Percentiles rank a stretch among this genome's conserved stretches.
Evolutionary conservation across 2,888 invertebrate species (phyloP).

Genomic region (Agapostemon virescens): DNA sequence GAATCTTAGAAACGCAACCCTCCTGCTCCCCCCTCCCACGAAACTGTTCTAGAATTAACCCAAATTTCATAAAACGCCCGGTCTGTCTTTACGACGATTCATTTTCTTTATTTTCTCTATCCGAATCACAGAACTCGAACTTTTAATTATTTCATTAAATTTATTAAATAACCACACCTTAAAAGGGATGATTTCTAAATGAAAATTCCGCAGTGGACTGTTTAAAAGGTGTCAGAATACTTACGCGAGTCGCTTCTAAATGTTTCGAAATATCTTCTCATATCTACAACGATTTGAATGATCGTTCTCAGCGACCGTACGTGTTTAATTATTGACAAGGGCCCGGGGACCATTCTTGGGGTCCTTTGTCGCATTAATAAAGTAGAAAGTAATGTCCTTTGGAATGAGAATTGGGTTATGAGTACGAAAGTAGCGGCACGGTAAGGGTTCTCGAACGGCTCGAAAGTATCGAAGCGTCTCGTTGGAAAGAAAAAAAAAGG

Average conservation of each 20-base stretch:
- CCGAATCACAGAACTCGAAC: too few relatives aligned
- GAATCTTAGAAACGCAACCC: constrained; percentile 15
- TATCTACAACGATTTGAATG: too few relatives aligned
- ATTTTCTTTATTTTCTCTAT: too few relatives aligned
- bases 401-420: constrained; percentile 52
- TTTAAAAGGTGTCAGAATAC: too few relatives aligned
- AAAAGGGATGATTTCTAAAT: too few relatives aligned
- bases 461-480: constrained; percentile 55
- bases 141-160: too few relatives aligned
- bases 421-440: constrained; percentile 28
- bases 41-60: constrained; percentile 1
- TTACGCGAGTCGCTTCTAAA: too few relatives aligned
- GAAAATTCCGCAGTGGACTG: too few relatives aligned
- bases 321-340: not conserved
- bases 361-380: not conserved
- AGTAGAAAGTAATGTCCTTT: constrained; percentile 11
- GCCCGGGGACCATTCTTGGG: not conserved
- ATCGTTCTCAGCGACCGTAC: too few relatives aligned
- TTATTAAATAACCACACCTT: too few relatives aligned
- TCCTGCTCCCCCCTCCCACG: not conserved
- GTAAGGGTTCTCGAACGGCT: constrained; percentile 33
- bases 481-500: constrained; percentile 46
- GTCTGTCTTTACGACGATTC: not conserved
- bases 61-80: constrained; percentile 15
- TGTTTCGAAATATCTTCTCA: too few relatives aligned